These are phyloP conservation scores for Botrylloides violaceus DNA, from an alignment of 23 tunicate species.

Conservation along the genomic window DNA sequence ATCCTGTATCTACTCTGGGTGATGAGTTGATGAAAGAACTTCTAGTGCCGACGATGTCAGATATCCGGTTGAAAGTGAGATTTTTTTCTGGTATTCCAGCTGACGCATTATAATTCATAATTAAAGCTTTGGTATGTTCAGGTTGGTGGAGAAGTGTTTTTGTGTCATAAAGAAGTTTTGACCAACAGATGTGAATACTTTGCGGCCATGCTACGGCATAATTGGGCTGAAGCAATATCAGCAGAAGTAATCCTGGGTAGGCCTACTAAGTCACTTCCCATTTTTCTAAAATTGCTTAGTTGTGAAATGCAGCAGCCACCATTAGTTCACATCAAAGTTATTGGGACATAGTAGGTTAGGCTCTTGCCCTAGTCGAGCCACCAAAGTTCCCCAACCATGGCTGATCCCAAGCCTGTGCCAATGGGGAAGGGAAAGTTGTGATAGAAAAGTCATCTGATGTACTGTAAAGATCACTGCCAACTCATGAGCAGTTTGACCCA, in stretches of 20 bases:
- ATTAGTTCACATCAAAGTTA: too few species aligned
- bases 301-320: too few species aligned
- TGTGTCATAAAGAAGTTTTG: slow-evolving; percentile 19
- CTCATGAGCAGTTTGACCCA: too few species aligned
- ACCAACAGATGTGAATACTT: slow-evolving; percentile 8
- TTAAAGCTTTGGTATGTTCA: background rate
- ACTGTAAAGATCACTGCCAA: too few species aligned
- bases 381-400: too few species aligned
- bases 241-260: background rate
- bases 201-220: background rate
- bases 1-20: slow-evolving; percentile 1
- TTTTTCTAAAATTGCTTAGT: too few species aligned
- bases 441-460: too few species aligned
- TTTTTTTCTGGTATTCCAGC: too few species aligned
- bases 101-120: background rate
- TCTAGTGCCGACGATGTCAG: background rate
- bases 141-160: slow-evolving; percentile 6
- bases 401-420: too few species aligned
- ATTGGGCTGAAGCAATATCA: background rate
- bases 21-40: background rate
- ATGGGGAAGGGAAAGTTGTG: too few species aligned
- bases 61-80: background rate
- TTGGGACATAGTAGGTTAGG: too few species aligned
- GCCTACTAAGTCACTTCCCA: background rate
- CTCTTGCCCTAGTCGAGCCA: too few species aligned